Conservation (phyloP, 2,113 vertebrate species). For the Notarius lentiginosus region DNA sequence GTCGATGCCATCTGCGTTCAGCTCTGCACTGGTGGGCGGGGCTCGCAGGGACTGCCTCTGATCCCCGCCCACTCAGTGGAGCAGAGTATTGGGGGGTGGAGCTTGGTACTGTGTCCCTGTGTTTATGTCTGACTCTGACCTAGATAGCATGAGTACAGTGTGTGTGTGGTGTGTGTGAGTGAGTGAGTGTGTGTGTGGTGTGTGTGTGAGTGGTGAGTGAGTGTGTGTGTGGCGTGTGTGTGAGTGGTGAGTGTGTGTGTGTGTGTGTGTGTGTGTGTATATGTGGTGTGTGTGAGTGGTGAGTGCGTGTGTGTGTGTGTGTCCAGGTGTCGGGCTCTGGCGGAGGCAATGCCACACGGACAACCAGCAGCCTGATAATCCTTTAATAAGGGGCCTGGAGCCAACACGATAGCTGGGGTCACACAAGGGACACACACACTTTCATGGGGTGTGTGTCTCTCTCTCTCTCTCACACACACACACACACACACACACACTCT, state of each 20-base stretch:
- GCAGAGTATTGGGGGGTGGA: conserved; percentile 37
- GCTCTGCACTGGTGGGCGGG: conserved; percentile 19
- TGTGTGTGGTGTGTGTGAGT: too few relatives aligned
- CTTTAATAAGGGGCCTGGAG: conserved; percentile 72
- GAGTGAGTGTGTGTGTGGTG: too few relatives aligned
- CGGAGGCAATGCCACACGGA: conserved; percentile 59
- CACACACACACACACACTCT: background rate
- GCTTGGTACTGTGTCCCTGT: conserved; percentile 30
- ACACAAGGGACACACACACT: conserved; percentile 68
- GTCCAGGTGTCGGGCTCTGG: conserved; percentile 65
- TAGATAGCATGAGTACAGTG: conserved; percentile 39
- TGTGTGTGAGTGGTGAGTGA: too few relatives aligned
- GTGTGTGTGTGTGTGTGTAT: too few relatives aligned
- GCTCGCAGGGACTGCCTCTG: conserved; percentile 56
- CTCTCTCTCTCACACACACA: conserved; percentile 25
- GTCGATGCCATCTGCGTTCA: conserved; percentile 55
- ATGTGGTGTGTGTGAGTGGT: too few relatives aligned
- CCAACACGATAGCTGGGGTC: conserved; percentile 68
- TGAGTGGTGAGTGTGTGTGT: too few relatives aligned
- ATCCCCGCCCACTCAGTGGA: conserved; percentile 37
- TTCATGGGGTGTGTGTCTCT: too few relatives aligned
- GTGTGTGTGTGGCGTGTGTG: too few relatives aligned
- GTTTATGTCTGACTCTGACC: conserved; percentile 47
- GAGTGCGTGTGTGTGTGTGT: conserved; percentile 28
- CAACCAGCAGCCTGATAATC: conserved; percentile 74